These are phyloP conservation scores for Opisthocomus hoazin DNA, from an alignment of 2,113 vertebrate genomes.

Conservation along the genomic window DNA sequence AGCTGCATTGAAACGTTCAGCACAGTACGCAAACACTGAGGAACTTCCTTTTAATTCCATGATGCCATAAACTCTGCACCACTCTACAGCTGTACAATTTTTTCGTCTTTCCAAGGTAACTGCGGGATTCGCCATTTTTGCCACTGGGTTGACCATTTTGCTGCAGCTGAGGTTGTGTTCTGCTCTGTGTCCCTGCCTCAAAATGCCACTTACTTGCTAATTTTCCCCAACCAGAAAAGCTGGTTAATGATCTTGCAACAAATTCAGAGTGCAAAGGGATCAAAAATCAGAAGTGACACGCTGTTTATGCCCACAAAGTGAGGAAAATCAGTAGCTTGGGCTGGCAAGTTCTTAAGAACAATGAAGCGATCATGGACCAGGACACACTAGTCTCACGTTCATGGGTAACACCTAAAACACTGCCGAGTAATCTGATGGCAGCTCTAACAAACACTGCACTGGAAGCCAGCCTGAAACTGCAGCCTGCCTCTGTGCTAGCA, in stretches of 20 bases:
- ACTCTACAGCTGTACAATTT: background rate
- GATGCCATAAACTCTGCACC: background rate
- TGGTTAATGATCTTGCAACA: background rate
- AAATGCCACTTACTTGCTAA: background rate
- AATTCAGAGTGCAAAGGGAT: background rate
- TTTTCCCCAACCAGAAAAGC: background rate
- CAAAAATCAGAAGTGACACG: background rate
- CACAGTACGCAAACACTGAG: background rate
- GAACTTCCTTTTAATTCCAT: background rate
- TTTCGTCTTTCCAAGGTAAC: background rate
- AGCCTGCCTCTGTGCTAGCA: too few relatives aligned
- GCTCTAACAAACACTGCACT: background rate
- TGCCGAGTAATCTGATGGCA: fast-evolving
- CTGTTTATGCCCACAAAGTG: background rate
- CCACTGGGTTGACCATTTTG: background rate
- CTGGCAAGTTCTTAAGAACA: background rate
- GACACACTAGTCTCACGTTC: fast-evolving
- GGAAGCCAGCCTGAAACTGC: background rate
- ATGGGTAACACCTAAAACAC: too few relatives aligned
- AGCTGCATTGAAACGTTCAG: background rate
- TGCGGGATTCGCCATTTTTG: background rate
- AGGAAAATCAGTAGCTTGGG: background rate
- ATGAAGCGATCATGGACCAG: fast-evolving
- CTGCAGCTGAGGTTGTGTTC: background rate
- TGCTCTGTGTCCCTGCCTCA: background rate